Percentiles rank a stretch among this genome's conserved stretches.
phyloP scores from a whole-genome alignment of 2,888 invertebrate genomes.

The Thymelicus acteon region DNA sequence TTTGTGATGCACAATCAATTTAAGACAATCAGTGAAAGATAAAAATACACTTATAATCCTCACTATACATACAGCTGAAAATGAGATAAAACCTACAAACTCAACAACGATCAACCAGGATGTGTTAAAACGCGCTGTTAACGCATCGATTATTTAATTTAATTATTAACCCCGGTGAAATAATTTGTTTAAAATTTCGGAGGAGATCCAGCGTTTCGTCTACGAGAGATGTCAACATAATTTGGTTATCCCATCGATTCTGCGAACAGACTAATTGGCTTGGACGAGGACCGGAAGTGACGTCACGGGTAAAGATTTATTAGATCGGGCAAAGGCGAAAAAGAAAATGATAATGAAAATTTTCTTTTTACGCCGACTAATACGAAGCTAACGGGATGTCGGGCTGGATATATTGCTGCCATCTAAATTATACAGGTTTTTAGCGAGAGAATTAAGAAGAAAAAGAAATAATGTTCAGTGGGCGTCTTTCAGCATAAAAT shows the following conservation, averaged over 20 bases:
- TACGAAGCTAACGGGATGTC: background rate
- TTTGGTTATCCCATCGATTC: slow-evolving; percentile 67
- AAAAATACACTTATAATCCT: too few relatives aligned
- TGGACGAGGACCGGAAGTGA: slow-evolving; percentile 55
- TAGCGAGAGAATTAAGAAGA: background rate
- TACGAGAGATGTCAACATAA: slow-evolving; percentile 54
- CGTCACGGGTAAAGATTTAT: slow-evolving; percentile 41
- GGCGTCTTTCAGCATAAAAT: too few relatives aligned
- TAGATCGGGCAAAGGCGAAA: slow-evolving; percentile 16
- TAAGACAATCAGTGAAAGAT: too few relatives aligned
- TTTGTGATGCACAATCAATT: too few relatives aligned
- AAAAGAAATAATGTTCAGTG: background rate
- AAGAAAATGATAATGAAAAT: slow-evolving; percentile 12
- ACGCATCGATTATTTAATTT: slow-evolving; percentile 5
- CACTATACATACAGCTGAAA: too few relatives aligned
- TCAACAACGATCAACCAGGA: background rate
- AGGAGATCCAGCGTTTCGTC: slow-evolving; percentile 4
- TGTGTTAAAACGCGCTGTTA: background rate
- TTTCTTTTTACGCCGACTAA: slow-evolving; percentile 16
- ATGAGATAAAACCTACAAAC: background rate
- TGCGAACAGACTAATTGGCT: slow-evolving; percentile 62
- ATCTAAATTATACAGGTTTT: slow-evolving; percentile 9
- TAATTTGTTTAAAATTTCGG: background rate
- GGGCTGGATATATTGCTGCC: slow-evolving; percentile 1
- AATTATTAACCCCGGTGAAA: background rate